phyloP scores from a whole-genome alignment of 2,888 invertebrate genomes.

The Sphaeridia pumilis region DNA sequence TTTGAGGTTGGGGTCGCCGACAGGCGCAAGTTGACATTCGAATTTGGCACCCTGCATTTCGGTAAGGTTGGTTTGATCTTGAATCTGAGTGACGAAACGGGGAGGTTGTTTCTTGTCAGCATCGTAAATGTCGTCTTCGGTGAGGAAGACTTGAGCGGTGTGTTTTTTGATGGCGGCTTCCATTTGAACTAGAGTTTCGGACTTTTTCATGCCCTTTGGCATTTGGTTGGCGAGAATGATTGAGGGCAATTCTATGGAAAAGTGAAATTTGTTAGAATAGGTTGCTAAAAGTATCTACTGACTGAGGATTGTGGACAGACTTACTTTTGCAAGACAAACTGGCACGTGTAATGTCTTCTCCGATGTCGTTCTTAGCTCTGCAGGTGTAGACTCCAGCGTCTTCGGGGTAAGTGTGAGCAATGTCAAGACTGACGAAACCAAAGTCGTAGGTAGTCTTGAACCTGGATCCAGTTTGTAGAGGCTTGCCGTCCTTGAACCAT shows the following conservation, averaged over 20 bases:
- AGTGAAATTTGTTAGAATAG: too few species aligned
- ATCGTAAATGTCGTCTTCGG: conserved; percentile 87
- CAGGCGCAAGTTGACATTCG: conserved; percentile 82
- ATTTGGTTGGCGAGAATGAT: conserved; percentile 87
- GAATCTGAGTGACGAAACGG: conserved; percentile 75
- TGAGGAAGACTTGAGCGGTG: conserved; percentile 76
- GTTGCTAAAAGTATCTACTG: neutral
- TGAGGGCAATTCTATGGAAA: conserved; percentile 57
- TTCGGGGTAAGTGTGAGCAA: conserved; percentile 82
- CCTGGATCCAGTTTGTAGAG: conserved; percentile 76
- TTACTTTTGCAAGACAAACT: conserved; percentile 72
- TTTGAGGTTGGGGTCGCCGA: conserved; percentile 90
- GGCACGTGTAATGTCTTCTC: conserved; percentile 77
- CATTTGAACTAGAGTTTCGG: conserved; percentile 83
- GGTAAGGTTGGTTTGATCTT: conserved; percentile 64
- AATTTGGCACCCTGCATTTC: conserved; percentile 84
- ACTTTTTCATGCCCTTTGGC: conserved; percentile 82
- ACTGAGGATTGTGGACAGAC: too few species aligned
- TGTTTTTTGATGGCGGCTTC: conserved; percentile 90
- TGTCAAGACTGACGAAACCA: conserved; percentile 86
- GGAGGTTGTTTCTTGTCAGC: conserved; percentile 83
- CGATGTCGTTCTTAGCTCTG: conserved; percentile 78
- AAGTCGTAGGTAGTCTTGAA: conserved; percentile 85
- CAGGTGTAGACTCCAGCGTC: conserved; percentile 91
- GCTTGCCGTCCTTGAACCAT: conserved; percentile 61